phyloP scores from a whole-genome alignment of 2,888 invertebrate genomes.

The Erynnis tages region DNA sequence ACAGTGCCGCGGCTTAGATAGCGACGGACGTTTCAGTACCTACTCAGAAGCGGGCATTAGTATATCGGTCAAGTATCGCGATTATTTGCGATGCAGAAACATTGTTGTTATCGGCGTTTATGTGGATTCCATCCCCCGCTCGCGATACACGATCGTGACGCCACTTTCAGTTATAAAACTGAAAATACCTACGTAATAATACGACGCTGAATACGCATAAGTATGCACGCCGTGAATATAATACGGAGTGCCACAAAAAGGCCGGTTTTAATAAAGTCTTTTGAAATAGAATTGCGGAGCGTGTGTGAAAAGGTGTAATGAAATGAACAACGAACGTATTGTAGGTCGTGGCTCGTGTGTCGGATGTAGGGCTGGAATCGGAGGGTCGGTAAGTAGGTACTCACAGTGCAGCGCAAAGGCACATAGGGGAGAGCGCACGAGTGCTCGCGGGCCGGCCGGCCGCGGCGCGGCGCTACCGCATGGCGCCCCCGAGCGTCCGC shows the following conservation, averaged over 20 bases:
- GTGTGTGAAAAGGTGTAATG: slow-evolving; percentile 14
- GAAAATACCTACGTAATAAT: slow-evolving; percentile 2
- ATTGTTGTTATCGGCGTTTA: neutral
- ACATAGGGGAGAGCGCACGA: slow-evolving; percentile 79
- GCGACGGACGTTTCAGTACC: neutral
- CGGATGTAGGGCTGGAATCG: neutral
- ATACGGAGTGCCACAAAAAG: slow-evolving; percentile 10
- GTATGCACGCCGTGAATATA: slow-evolving; percentile 8
- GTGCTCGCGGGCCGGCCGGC: slow-evolving; percentile 70
- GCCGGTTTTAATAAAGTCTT: slow-evolving; percentile 16
- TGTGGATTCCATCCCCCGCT: too few relatives aligned
- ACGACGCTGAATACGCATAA: slow-evolving; percentile 1
- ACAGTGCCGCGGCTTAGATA: slow-evolving; percentile 18
- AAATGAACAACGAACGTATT: slow-evolving; percentile 5
- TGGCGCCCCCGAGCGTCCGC: slow-evolving; percentile 50
- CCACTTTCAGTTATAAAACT: neutral
- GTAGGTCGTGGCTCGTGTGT: neutral
- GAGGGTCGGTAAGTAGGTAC: slow-evolving; percentile 43
- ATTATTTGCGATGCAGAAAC: neutral
- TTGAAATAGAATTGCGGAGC: slow-evolving; percentile 12
- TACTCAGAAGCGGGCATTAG: neutral
- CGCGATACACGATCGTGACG: too few relatives aligned
- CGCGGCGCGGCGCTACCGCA: slow-evolving; percentile 69
- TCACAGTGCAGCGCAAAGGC: slow-evolving; percentile 79
- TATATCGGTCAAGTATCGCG: neutral